Evolutionary conservation across 2,113 vertebrate species (phyloP).

Genomic region (Struthio camelus): DNA sequence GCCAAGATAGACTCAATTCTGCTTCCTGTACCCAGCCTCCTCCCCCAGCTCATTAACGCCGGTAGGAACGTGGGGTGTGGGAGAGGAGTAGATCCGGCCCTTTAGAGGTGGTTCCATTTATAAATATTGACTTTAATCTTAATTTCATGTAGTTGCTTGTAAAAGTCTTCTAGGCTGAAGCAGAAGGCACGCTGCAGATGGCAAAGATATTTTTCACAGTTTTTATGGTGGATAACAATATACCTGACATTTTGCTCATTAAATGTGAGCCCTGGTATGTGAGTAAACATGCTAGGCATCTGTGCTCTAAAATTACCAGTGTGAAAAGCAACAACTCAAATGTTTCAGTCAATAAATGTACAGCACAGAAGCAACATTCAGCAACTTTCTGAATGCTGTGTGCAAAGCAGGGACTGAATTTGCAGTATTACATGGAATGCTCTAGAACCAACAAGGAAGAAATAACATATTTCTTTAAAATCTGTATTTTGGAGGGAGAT

Average conservation of each 20-base stretch:
- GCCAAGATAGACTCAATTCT: neutral
- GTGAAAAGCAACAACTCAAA: conserved; percentile 72
- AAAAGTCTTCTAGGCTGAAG: conserved; percentile 69
- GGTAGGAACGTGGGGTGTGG: conserved; percentile 4
- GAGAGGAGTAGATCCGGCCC: conserved; percentile 45
- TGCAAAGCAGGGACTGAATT: conserved; percentile 21
- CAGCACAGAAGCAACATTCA: conserved; percentile 73
- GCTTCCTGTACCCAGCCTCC: conserved; percentile 7
- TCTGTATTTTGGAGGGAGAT: conserved; percentile 28
- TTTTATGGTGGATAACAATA: conserved; percentile 79
- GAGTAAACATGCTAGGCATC: conserved; percentile 74
- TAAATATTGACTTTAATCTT: conserved; percentile 64
- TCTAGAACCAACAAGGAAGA: conserved; percentile 63
- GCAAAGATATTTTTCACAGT: conserved; percentile 79
- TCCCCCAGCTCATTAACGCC: conserved; percentile 30
- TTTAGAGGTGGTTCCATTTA: conserved; percentile 53
- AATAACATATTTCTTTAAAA: conserved; percentile 62
- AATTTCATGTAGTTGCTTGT: conserved; percentile 65
- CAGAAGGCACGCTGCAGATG: conserved; percentile 76
- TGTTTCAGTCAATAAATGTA: conserved; percentile 77
- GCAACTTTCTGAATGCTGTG: conserved; percentile 45
- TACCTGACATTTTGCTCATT: conserved; percentile 81
- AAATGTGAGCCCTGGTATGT: conserved; percentile 76
- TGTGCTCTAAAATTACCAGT: conserved; percentile 76
- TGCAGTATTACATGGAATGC: conserved; percentile 42